Percentiles rank a stretch among this genome's conserved stretches.
These are phyloP conservation scores for Syrphus vitripennis DNA, from an alignment of 2,888 invertebrate species.

Conservation along the genomic window DNA sequence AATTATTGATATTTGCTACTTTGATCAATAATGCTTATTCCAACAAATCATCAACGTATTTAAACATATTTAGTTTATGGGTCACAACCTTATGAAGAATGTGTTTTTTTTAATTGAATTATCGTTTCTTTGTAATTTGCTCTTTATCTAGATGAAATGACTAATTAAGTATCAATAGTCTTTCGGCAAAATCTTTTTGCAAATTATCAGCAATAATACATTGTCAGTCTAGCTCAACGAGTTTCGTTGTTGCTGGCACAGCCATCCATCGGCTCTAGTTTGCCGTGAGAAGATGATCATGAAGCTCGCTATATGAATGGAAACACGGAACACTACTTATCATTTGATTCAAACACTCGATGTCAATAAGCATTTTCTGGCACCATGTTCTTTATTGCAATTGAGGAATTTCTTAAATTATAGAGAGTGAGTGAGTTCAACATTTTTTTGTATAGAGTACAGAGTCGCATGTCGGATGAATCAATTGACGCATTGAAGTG, in stretches of 20 bases:
- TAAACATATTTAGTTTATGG: slow-evolving; percentile 3
- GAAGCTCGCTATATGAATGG: background rate
- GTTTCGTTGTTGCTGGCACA: background rate
- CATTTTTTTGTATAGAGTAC: background rate
- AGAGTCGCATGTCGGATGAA: slow-evolving; percentile 46
- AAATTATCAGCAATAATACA: background rate
- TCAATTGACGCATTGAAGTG: slow-evolving; percentile 55
- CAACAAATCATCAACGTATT: background rate
- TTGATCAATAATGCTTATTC: slow-evolving; percentile 2
- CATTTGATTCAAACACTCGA: slow-evolving; percentile 49
- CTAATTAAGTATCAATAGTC: slow-evolving; percentile 65
- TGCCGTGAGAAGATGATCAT: slow-evolving; percentile 8
- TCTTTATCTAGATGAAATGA: background rate
- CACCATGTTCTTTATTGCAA: slow-evolving; percentile 31
- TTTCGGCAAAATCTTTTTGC: slow-evolving; percentile 45
- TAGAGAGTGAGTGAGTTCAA: slow-evolving; percentile 10
- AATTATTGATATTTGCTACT: slow-evolving; percentile 8
- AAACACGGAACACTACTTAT: slow-evolving; percentile 19
- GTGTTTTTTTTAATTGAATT: slow-evolving; percentile 51
- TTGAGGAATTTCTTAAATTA: slow-evolving; percentile 26
- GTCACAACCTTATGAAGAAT: slow-evolving; percentile 39
- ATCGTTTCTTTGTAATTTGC: slow-evolving; percentile 24
- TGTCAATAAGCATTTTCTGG: slow-evolving; percentile 43
- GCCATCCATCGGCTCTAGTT: background rate
- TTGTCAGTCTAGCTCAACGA: background rate